Conservation (phyloP, 64 coral and sea anemone species). For the Stichodactyla mertensii region DNA sequence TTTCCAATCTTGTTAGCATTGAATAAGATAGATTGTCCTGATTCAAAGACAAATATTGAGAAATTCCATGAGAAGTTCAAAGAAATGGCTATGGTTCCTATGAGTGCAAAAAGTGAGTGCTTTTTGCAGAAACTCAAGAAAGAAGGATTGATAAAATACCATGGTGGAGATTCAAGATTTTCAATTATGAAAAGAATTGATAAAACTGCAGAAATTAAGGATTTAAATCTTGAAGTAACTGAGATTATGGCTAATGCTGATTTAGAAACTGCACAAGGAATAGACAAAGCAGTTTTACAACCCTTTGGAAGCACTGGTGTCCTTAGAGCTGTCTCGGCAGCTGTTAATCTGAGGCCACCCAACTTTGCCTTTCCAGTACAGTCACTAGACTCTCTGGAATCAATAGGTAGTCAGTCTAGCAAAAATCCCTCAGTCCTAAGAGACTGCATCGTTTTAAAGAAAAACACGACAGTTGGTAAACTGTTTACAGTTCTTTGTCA, state of each 20-base stretch:
- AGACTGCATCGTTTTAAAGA: slow-evolving; percentile 77
- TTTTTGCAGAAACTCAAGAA: slow-evolving; percentile 60
- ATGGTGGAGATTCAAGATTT: slow-evolving; percentile 55
- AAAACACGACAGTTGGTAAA: slow-evolving; percentile 67
- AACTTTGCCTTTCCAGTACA: slow-evolving; percentile 68
- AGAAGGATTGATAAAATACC: slow-evolving; percentile 40
- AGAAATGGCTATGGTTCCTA: slow-evolving; percentile 37
- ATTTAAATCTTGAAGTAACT: neutral
- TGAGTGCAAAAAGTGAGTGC: slow-evolving; percentile 75
- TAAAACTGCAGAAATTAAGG: neutral
- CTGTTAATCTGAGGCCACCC: slow-evolving; percentile 51
- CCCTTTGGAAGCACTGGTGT: slow-evolving; percentile 57
- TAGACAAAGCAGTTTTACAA: slow-evolving; percentile 36
- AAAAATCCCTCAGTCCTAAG: slow-evolving; percentile 42
- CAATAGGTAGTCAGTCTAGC: slow-evolving; percentile 43
- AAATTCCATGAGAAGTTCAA: slow-evolving; percentile 61
- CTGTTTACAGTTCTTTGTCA: slow-evolving; percentile 62
- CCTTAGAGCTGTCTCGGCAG: slow-evolving; percentile 59
- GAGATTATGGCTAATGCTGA: neutral
- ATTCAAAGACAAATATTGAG: slow-evolving; percentile 46
- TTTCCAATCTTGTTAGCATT: slow-evolving; percentile 77
- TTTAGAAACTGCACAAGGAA: slow-evolving; percentile 21
- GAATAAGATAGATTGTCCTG: slow-evolving; percentile 63
- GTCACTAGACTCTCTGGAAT: slow-evolving; percentile 61
- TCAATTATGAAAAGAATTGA: neutral